A percentile compares a stretch with the other conserved stretches of the same genome.
Evolutionary conservation across 2,888 invertebrate genomes (phyloP).

Genomic region (Ariolimax columbianus): DNA sequence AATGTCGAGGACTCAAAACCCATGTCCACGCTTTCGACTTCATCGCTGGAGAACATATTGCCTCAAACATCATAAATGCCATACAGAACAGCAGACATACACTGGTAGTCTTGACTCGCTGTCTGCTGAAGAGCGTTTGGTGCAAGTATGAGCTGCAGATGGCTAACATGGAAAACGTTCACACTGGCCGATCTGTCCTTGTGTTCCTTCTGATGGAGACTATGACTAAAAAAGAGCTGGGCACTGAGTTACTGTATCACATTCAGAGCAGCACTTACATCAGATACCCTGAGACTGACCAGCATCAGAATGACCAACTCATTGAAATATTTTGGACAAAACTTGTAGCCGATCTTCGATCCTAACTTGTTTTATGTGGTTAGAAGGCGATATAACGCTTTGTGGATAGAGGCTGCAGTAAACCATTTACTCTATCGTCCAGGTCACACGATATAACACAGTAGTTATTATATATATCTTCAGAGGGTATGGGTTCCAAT

Average conservation of each 20-base stretch:
- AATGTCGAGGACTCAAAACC: conserved; percentile 25
- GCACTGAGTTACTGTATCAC: conserved; percentile 29
- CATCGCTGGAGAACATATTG: conserved; percentile 16
- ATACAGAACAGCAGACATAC: conserved; percentile 43
- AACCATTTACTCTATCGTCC: too few species aligned
- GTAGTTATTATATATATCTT: too few species aligned
- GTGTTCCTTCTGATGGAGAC: conserved; percentile 46
- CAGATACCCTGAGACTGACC: not conserved
- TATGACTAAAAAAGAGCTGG: conserved; percentile 18
- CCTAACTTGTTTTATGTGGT: not conserved
- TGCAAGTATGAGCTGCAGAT: conserved; percentile 48
- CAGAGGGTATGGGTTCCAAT: too few species aligned
- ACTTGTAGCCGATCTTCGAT: conserved; percentile 14
- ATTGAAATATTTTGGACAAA: conserved; percentile 33
- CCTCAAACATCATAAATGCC: conserved; percentile 30
- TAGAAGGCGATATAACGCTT: too few species aligned
- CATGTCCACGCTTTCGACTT: conserved; percentile 43
- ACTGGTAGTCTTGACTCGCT: conserved; percentile 38
- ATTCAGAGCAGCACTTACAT: conserved; percentile 35
- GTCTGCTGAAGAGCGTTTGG: conserved; percentile 38
- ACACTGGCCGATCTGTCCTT: conserved; percentile 43
- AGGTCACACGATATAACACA: too few species aligned
- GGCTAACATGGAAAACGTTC: conserved; percentile 43
- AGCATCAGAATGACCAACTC: not conserved
- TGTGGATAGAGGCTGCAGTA: too few species aligned